Conservation (phyloP, 2,797 vertebrate species). For the Parauchenoglanis ngamensis region DNA sequence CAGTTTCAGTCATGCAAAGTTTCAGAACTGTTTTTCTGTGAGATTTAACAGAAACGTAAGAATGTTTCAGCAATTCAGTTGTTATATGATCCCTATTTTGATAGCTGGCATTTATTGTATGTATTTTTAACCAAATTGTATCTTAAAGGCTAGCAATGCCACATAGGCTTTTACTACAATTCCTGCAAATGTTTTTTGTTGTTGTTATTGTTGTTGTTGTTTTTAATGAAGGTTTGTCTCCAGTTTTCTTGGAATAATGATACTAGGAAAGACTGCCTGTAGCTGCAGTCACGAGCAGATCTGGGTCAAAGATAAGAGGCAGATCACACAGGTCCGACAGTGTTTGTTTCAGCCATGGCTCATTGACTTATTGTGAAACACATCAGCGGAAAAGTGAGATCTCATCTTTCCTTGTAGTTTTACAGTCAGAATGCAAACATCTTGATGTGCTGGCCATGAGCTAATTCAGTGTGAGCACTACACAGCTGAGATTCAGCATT, state of each 20-base stretch:
- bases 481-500: neutral
- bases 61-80: neutral
- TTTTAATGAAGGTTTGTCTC: neutral
- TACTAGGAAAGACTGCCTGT: neutral
- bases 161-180: neutral
- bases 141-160: neutral
- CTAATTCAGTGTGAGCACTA: neutral
- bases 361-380: neutral
- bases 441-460: neutral
- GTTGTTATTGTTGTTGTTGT: neutral
- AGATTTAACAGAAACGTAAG: neutral
- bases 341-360: neutral
- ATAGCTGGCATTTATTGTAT: neutral
- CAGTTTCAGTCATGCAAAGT: neutral
- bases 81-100: neutral
- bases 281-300: neutral
- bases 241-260: neutral
- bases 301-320: constrained; percentile 11
- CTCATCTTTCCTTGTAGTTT: constrained; percentile 3
- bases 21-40: neutral
- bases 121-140: neutral
- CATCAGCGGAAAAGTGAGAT: neutral
- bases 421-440: neutral
- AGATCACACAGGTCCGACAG: neutral
- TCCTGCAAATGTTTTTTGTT: neutral